Conservation (phyloP, 2,888 invertebrate genomes). For the Torymus aiolomorphi region DNA sequence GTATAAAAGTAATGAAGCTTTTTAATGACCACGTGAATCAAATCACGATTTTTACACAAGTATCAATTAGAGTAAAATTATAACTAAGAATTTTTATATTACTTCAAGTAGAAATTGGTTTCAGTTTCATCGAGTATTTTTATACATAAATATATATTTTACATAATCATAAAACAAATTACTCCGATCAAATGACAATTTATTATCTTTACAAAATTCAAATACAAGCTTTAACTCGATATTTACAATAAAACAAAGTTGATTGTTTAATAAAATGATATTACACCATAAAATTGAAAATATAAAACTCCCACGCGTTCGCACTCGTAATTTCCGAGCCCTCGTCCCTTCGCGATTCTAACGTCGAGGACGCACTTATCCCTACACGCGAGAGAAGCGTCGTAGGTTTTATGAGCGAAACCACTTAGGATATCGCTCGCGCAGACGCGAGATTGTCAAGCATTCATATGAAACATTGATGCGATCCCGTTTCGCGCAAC, state of each 20-base stretch:
- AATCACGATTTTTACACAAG: background rate
- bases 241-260: too few species aligned
- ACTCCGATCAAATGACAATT: too few species aligned
- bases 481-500: slow-evolving; percentile 58
- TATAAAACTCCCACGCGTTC: too few species aligned
- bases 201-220: too few species aligned
- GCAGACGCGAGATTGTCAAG: slow-evolving; percentile 61
- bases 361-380: slow-evolving; percentile 39
- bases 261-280: too few species aligned
- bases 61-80: slow-evolving; percentile 3
- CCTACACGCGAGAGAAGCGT: slow-evolving; percentile 55
- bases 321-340: too few species aligned
- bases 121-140: background rate
- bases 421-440: slow-evolving; percentile 72
- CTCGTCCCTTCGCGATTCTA: background rate
- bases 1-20: slow-evolving; percentile 11
- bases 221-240: too few species aligned
- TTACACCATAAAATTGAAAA: too few species aligned
- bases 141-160: too few species aligned
- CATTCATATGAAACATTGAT: slow-evolving; percentile 71
- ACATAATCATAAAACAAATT: too few species aligned
- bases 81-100: slow-evolving; percentile 13
- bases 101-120: too few species aligned
- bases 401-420: slow-evolving; percentile 73
- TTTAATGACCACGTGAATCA: background rate